phyloP scores from a whole-genome alignment of 2,888 invertebrate genomes.

The Agrochola lota region DNA sequence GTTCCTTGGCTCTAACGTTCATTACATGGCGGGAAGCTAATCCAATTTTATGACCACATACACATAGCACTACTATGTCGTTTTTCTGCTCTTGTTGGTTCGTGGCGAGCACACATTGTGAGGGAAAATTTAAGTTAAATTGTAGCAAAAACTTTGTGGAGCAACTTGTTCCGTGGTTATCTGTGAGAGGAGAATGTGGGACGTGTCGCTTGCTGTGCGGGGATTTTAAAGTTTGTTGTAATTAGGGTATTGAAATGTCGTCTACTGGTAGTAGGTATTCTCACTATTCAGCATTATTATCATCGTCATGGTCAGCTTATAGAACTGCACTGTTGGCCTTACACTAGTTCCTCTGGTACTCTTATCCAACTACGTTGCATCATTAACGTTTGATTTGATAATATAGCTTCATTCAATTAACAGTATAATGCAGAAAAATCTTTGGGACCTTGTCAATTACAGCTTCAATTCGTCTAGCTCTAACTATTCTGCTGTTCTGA shows the following conservation, averaged over 20 bases:
- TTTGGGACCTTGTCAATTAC: neutral
- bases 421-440: neutral
- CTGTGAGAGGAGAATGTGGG: slow-evolving; percentile 18
- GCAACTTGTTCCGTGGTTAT: slow-evolving; percentile 54
- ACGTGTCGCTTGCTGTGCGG: slow-evolving; percentile 27
- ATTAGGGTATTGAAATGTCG: neutral
- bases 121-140: slow-evolving; percentile 60
- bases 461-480: neutral
- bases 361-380: neutral
- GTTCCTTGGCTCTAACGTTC: slow-evolving; percentile 51
- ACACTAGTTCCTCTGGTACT: neutral
- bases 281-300: neutral
- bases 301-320: neutral
- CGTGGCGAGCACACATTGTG: slow-evolving; percentile 32
- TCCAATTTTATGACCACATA: slow-evolving; percentile 63
- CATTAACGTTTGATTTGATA: neutral
- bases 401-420: neutral
- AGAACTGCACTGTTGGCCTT: neutral
- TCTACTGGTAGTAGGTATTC: neutral
- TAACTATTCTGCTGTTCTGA: neutral
- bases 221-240: slow-evolving; percentile 9
- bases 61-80: slow-evolving; percentile 32
- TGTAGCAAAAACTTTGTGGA: slow-evolving; percentile 46
- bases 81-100: slow-evolving; percentile 39
- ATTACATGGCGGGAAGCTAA: slow-evolving; percentile 65